Evolutionary conservation across 2,888 invertebrate genomes (phyloP), one percentile per base, ranked within the genome.

Genomic region (Dicyrtoma fusca): DNA sequence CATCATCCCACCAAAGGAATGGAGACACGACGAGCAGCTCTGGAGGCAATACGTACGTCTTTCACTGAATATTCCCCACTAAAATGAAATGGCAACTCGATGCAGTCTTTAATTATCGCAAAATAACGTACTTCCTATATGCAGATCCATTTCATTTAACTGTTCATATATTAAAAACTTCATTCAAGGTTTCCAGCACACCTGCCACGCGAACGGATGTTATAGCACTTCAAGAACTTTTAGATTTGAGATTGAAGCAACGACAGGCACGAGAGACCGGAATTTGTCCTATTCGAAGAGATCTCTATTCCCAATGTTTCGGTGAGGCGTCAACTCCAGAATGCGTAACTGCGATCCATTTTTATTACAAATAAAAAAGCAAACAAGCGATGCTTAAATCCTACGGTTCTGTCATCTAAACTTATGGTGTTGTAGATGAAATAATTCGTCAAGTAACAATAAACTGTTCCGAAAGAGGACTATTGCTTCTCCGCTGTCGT

Each of bases 151-250:
- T 34, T 5, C 34, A 34, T 34, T 34, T 34, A 34, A 34, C 34
- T 34, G 34, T 34, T 34, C 34, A 34, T 34, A n/a, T n/a, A n/a
- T 34, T 34, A 34, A 34, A n/a, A n/a, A n/a, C 17, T 53, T 8
- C 21, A 57, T 17, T 75, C 10, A 84, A 92, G 88, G 95, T 98
- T 78, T 97, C 97, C 0, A 95, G 95, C 71, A 95, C 94, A 1
- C 98, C 98, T 3, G 96, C 97, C 0, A 98, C 98, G 0, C 87
- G 98, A 64, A 86, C 95, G 81, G 98, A 98, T 85, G 96, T 98
- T 14, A 91, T 97, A 77, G 96, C 95, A 84, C 87, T 99, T 17
- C 97, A 97, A 85, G 97, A 98, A 84, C 94, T 95, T 86, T 85
- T 99, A 62, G 97, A 98, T 83, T 92, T 92, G 82, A 88, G 91